A percentile compares a stretch with the other conserved stretches of the same genome.
phyloP scores from a whole-genome alignment of 2,888 invertebrate species.

The Campoplex capitator region DNA sequence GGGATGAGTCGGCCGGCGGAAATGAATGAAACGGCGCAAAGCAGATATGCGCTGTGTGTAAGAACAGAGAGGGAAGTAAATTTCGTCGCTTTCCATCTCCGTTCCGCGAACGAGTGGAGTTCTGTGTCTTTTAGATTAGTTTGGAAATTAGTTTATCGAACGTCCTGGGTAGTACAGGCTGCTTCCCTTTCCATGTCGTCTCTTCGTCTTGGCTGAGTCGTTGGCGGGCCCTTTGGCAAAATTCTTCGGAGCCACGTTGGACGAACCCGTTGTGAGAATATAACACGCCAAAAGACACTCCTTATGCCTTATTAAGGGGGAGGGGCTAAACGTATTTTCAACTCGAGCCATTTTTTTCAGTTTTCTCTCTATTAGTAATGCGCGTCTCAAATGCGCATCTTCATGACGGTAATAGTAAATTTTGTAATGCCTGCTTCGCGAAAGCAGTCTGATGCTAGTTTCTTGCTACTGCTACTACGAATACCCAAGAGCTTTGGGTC shows the following conservation, averaged over 20 bases:
- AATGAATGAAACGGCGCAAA: conserved; percentile 23
- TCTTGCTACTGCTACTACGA: background rate
- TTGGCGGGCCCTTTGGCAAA: conserved; percentile 50
- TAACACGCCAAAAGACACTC: conserved; percentile 50
- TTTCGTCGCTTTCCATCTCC: conserved; percentile 56
- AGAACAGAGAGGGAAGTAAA: conserved; percentile 65
- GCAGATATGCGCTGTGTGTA: conserved; percentile 51
- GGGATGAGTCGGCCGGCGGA: background rate
- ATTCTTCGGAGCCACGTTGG: conserved; percentile 48
- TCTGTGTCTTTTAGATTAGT: conserved; percentile 73
- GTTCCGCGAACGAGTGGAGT: conserved; percentile 62
- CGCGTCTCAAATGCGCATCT: background rate
- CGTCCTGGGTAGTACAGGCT: conserved; percentile 45
- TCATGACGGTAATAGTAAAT: conserved; percentile 19
- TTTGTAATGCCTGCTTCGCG: conserved; percentile 11
- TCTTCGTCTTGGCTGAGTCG: conserved; percentile 15
- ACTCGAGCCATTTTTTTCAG: conserved; percentile 46
- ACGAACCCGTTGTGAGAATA: conserved; percentile 40
- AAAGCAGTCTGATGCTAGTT: no score
- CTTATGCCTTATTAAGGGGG: conserved; percentile 22
- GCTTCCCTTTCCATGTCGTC: conserved; percentile 29
- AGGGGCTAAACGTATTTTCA: conserved; percentile 61
- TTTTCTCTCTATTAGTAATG: background rate
- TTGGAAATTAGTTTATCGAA: conserved; percentile 73
- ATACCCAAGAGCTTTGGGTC: conserved; percentile 29